Base-by-base conservation (phyloP, 2,113 vertebrate genomes). In the Rhagologus leucostigma region DNA sequence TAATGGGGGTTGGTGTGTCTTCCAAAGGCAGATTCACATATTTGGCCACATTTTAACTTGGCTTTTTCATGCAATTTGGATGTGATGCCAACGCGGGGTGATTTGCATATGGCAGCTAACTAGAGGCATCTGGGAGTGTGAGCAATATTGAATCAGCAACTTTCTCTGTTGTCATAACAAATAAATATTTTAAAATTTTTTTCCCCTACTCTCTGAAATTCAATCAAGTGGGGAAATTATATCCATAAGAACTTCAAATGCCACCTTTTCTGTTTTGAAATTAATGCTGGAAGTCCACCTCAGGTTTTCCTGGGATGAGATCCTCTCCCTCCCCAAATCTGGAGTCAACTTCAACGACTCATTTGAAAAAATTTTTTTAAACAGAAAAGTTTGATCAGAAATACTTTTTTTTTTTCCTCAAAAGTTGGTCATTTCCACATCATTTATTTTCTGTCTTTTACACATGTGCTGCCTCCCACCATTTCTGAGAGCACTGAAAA, bases 151-250 rank as follows among this genome's bases (percentile, higher is more conserved):
- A 95, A 70, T 88, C 49, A 56, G 60, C 71, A 83, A 22, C 81
- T 93, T 55, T 39, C 44, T 89, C 44, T 91, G 35, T 83, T 95
- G 88, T 92, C 90, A 77, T 44, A 94, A 95, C 79, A 95, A 93
- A 71, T 62, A 90, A 91, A 80, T 85, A 74, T 84, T 35, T 69
- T 7, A 13, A 11, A 27, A 21, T 7, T 49, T 30, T 81, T 52
- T 37, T 10, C 9, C 13, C 13, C 7, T 39, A 18, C 60, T 88
- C 63, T 67, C 33, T 78, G 71, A 35, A 86, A 55, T 80, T 90
- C 35, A 71, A 0, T 62, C 35, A 55, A 55, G 27, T 56, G 35
- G 27, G 33, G 60, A 87, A 76, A 62, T 50, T 7, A 21, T 53
- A 49, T 60, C 16, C 33, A 4, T 26, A n/a, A 67, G 33, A 63